phyloP scores from a whole-genome alignment of 2,113 vertebrate species.

The Ciconia maguari region DNA sequence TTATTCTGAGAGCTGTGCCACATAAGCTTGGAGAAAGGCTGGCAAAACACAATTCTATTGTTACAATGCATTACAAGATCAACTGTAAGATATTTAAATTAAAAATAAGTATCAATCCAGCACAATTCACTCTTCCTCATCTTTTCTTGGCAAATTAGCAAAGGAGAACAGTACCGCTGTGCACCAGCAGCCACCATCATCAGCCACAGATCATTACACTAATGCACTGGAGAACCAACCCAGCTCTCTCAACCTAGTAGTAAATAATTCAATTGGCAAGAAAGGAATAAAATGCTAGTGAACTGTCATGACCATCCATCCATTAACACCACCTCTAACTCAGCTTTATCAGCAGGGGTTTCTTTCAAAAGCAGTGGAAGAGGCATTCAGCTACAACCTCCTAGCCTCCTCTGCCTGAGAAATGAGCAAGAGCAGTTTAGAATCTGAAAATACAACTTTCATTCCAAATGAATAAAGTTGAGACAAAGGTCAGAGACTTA shows the following conservation, averaged over 20 bases:
- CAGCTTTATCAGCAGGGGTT: neutral
- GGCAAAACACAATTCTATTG: neutral
- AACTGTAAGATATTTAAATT: neutral
- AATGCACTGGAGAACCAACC: neutral
- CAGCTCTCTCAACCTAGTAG: neutral
- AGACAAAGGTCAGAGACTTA: neutral
- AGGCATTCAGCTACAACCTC: neutral
- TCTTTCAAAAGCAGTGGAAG: neutral
- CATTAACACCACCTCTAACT: neutral
- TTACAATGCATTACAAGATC: neutral
- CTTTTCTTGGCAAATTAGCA: neutral
- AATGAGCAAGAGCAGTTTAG: neutral
- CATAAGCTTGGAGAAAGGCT: neutral
- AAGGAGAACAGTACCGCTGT: neutral
- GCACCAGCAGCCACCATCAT: neutral
- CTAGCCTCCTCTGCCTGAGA: neutral
- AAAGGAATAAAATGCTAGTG: neutral
- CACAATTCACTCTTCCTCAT: neutral
- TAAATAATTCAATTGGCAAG: conserved; percentile 10
- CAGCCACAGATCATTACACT: neutral
- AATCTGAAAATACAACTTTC: neutral
- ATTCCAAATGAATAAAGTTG: neutral
- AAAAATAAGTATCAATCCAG: neutral
- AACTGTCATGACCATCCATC: neutral
- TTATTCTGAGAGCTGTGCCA: neutral